Evolutionary conservation across 2,888 invertebrate genomes (phyloP), one percentile per base, ranked within the genome.

Genomic region (Creontiades dilutus): DNA sequence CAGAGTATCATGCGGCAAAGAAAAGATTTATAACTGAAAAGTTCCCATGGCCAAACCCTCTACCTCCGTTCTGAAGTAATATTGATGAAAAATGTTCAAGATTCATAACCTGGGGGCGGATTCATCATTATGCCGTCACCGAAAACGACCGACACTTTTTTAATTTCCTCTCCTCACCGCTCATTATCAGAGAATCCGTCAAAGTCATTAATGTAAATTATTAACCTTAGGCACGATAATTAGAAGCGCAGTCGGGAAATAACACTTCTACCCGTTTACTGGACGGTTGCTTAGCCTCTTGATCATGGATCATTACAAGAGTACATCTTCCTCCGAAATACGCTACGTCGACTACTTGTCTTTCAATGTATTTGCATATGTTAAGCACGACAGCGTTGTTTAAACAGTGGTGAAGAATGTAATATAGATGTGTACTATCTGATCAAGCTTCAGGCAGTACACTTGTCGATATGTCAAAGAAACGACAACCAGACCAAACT

Each of bases 131-230:
- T 52, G 16, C 52, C 52, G 14, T 52, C 52, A 52, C 13, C 52
- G 13, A 52, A 2, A 52, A 16, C 52, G 52, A 52, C 52, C 52
- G 52, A 52, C 52, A 23, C 23, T 23, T 68, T 68, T 68, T 23
- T 68, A 23, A 23, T 68, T 13, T 19, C 68, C 27, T 23, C 23
- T 23, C 68, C 23, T 19, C 68, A 27, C 27, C 68, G 19, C 68
- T 68, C 68, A 68, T 68, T 68, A 68, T 23, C 12, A 28, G 78
- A 78, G 19, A 82, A 82, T 52, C 46, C 47, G 48, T 52, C 48
- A 48, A 48, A 81, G n/a, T 81, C 27, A 47, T 82, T 52, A 82
- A 82, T 82, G 82, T 82, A 82, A 82, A 82, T 82, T 13, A 52
- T 46, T 82, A 23, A 82, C 52, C 82, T 52, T 47, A 52, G 82